Evolutionary conservation across 2,113 vertebrate species (phyloP), one percentile per base, ranked within the genome.

Genomic region (Electrona antarctica): DNA sequence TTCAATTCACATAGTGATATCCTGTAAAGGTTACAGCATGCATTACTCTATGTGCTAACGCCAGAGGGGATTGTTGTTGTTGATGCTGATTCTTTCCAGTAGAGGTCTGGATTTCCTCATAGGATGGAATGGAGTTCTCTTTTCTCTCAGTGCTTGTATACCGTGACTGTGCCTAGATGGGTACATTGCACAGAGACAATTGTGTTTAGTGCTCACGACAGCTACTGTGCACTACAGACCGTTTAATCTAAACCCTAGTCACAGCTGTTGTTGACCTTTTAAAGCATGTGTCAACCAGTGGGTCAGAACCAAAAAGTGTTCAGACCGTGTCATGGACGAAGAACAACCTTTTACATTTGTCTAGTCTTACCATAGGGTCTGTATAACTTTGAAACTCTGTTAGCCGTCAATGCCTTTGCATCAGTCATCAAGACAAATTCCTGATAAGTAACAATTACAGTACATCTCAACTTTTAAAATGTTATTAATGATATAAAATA

Each of bases 21-120:
- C 86, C 85, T 86, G 87, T 78, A 88, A 41, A 78, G 85, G 84
- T 86, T 86, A 92, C 85, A 92, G 90, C 93, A 93, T 94, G 93
- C 93, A 92, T 88, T 88, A 86, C 78, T 92, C 89, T 90, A 91
- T 79, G 90, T 90, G 90, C 88, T 89, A 90, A 91, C 84, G 90
- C 89, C 90, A 81, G 87, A 77, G 29, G 78, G 21, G 62, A 60
- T 67, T 74, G 77, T 74, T 70, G 80, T 74, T 69, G 76, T 48
- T 57, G 73, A 52, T 58, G 69, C 58, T 75, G 70, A 81, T 79
- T 86, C 87, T 83, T 83, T 79, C 85, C 81, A 82, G 70, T 71
- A 78, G 78, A 85, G 76, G 86, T 88, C 81, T 76, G 73, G 78
- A 65, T 80, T 81, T 81, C 83, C 80, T 86, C 67, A 70, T 79